phyloP scores from a whole-genome alignment of 2,888 invertebrate species.

The Chalcis sispes region DNA sequence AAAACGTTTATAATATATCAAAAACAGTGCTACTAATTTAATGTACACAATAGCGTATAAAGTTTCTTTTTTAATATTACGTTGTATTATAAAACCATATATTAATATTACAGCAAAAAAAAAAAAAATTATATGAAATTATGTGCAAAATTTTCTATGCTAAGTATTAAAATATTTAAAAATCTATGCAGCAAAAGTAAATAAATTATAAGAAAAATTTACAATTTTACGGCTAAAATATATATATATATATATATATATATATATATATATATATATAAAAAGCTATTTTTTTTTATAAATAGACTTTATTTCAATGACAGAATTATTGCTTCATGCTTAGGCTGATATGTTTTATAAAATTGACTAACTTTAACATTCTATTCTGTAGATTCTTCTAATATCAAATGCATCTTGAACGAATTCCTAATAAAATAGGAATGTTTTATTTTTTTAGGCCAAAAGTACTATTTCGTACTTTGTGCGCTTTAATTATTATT shows the following conservation, averaged over 20 bases:
- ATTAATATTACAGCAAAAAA: background rate
- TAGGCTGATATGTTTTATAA: constrained; percentile 53
- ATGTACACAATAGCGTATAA: too few species aligned
- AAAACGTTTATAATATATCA: too few species aligned
- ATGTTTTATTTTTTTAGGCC: constrained; percentile 39
- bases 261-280: too few species aligned
- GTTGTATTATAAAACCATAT: background rate
- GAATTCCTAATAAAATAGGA: constrained; percentile 2
- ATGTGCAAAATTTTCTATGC: background rate
- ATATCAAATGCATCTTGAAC: constrained; percentile 6
- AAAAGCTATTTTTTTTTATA: too few species aligned
- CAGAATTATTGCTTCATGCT: constrained; percentile 39
- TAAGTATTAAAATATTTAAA: too few species aligned
- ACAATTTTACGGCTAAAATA: too few species aligned
- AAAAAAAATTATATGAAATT: background rate
- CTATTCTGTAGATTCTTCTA: constrained; percentile 17
- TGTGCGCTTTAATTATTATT: constrained; percentile 33
- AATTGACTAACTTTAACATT: constrained; percentile 51
- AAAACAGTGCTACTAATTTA: too few species aligned
- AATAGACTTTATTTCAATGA: too few species aligned
- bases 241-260: too few species aligned
- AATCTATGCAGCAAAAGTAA: too few species aligned
- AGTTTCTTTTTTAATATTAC: too few species aligned
- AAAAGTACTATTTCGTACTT: constrained; percentile 46
- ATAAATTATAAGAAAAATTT: too few species aligned